A percentile compares a stretch with the other conserved stretches of the same genome.
These are phyloP conservation scores for Thomomys bottae DNA, from an alignment of 2,113 vertebrate genomes.

Conservation along the genomic window DNA sequence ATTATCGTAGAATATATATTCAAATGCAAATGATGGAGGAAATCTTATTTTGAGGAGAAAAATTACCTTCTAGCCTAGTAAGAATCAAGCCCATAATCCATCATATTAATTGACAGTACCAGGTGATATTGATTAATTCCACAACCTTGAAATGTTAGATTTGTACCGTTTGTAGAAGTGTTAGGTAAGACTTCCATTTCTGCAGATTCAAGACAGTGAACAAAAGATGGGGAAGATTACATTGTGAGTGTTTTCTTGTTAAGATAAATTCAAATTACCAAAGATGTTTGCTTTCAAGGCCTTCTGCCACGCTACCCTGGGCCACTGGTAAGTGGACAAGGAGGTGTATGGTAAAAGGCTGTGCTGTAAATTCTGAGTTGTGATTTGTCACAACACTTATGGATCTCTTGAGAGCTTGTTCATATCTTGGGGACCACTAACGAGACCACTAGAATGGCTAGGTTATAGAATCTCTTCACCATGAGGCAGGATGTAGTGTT, in stretches of 20 bases:
- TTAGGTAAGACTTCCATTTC: background rate
- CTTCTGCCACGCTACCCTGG: background rate
- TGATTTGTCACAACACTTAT: background rate
- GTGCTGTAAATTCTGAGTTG: background rate
- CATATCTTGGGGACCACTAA: background rate
- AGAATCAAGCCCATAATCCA: background rate
- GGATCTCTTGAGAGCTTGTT: background rate
- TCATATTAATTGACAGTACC: background rate
- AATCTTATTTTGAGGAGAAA: background rate
- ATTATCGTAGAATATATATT: background rate
- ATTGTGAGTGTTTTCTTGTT: background rate
- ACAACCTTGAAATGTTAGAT: background rate
- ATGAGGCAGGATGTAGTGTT: background rate
- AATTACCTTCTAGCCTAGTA: background rate
- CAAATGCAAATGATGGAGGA: background rate
- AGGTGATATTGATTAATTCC: background rate
- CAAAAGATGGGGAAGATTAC: background rate
- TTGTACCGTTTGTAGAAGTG: background rate
- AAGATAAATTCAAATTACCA: background rate
- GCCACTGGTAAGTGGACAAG: background rate
- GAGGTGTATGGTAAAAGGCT: background rate
- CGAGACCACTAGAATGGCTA: background rate
- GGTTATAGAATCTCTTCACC: background rate
- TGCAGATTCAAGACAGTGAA: background rate
- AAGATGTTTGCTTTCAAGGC: background rate